Percentiles rank a stretch among this genome's conserved stretches.
Evolutionary conservation across 1,140 invertebrate genomes (phyloP).

Genomic region (Brachionus sp.): DNA sequence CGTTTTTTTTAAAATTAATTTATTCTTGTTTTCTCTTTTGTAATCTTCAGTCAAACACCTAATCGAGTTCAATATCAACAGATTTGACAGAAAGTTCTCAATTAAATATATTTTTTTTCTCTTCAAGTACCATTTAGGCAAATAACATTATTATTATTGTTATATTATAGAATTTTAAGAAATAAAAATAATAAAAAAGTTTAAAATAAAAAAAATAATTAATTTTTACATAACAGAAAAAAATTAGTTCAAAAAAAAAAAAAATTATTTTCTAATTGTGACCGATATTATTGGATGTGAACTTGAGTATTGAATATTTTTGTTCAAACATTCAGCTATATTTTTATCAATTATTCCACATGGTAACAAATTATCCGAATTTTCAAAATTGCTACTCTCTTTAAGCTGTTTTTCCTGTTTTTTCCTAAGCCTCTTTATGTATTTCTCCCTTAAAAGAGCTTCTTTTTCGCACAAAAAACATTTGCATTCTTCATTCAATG

Average conservation of each 20-base stretch:
- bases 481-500: background rate
- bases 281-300: slow-evolving; percentile 15
- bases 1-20: too few relatives aligned
- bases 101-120: too few relatives aligned
- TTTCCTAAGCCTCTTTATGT: background rate
- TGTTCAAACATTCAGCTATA: background rate
- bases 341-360: slow-evolving; percentile 3
- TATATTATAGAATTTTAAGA: too few relatives aligned
- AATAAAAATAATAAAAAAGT: too few relatives aligned
- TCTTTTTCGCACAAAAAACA: slow-evolving; percentile 35
- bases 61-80: too few relatives aligned
- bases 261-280: background rate
- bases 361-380: background rate
- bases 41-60: too few relatives aligned
- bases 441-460: background rate
- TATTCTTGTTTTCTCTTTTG: too few relatives aligned
- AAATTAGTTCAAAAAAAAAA: background rate
- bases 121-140: too few relatives aligned
- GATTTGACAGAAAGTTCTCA: too few relatives aligned
- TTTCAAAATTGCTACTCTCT: background rate
- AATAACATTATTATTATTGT: too few relatives aligned
- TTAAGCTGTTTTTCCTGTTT: background rate
- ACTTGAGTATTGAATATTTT: slow-evolving; percentile 17
- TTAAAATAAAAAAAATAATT: background rate
- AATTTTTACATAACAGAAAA: background rate